These are phyloP conservation scores for Tapirus indicus DNA, from an alignment of 2,797 vertebrate species.

Conservation along the genomic window DNA sequence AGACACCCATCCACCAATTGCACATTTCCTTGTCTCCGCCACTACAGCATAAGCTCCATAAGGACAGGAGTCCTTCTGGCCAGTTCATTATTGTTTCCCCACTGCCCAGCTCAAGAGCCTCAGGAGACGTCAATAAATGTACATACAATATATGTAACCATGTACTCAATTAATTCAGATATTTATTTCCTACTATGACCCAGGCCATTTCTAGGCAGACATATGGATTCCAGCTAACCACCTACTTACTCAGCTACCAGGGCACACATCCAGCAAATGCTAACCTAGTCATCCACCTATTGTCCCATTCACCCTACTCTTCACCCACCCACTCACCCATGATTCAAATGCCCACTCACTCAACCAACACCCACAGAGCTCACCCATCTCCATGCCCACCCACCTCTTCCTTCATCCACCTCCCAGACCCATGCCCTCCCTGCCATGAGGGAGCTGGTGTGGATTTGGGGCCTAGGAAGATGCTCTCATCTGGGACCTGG, in stretches of 20 bases:
- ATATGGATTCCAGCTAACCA: not conserved
- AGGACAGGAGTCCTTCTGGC: not conserved
- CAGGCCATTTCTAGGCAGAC: constrained; percentile 17
- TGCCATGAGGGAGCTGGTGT: not conserved
- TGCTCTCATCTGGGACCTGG: not conserved
- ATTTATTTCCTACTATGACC: constrained; percentile 7
- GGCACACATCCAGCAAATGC: not conserved
- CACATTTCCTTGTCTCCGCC: not conserved
- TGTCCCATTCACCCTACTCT: not conserved
- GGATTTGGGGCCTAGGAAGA: not conserved
- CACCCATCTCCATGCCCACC: not conserved
- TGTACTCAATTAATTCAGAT: not conserved
- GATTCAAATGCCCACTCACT: not conserved
- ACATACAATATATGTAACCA: not conserved
- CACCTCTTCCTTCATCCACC: not conserved
- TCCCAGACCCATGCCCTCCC: not conserved
- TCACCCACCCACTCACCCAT: not conserved
- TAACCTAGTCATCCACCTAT: not conserved
- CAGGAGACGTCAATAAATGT: not conserved
- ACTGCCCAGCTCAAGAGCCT: constrained; percentile 1
- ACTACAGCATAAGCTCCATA: not conserved
- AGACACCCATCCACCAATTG: not conserved
- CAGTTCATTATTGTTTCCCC: constrained; percentile 12
- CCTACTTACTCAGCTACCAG: not conserved
- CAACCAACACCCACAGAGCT: not conserved